Evolutionary conservation across 2,888 invertebrate species (phyloP).

Genomic region (Cheilosia pagana): DNA sequence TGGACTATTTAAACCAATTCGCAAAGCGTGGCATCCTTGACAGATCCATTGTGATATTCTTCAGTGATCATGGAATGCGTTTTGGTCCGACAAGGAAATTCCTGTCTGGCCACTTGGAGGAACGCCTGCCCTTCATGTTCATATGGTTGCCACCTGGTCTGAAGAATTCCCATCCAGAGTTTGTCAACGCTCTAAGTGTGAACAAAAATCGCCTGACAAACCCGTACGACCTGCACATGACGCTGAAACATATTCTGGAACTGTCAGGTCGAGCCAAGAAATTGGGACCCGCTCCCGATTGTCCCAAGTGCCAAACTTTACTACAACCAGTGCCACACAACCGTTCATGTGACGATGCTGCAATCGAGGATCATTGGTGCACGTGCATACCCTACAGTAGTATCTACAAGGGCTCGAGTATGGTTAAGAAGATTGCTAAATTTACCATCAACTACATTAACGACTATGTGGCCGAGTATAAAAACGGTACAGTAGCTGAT

Average conservation of each 20-base stretch:
- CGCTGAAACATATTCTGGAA: constrained; percentile 86
- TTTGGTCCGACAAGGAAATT: constrained; percentile 89
- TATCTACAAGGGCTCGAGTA: constrained; percentile 83
- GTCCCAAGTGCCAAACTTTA: constrained; percentile 87
- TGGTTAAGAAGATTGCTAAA: constrained; percentile 85
- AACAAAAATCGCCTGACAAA: constrained; percentile 89
- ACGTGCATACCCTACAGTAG: constrained; percentile 87
- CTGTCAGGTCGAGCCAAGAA: constrained; percentile 83
- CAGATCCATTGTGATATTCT: constrained; percentile 88
- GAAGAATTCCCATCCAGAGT: constrained; percentile 84
- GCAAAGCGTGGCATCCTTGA: constrained; percentile 86
- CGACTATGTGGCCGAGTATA: constrained; percentile 78
- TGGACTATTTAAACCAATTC: constrained; percentile 86
- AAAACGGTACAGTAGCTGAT: constrained; percentile 80
- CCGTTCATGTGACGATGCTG: constrained; percentile 88
- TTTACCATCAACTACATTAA: constrained; percentile 80
- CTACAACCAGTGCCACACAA: constrained; percentile 85
- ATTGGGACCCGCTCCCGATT: constrained; percentile 84
- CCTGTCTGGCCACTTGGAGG: constrained; percentile 90
- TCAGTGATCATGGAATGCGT: constrained; percentile 92
- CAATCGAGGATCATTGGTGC: constrained; percentile 90
- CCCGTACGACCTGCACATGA: constrained; percentile 90
- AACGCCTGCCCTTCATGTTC: constrained; percentile 90
- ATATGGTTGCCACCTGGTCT: constrained; percentile 88
- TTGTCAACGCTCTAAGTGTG: constrained; percentile 85